These are phyloP conservation scores for Melanocharis versteri DNA, from an alignment of 2,113 vertebrate species.

Conservation along the genomic window DNA sequence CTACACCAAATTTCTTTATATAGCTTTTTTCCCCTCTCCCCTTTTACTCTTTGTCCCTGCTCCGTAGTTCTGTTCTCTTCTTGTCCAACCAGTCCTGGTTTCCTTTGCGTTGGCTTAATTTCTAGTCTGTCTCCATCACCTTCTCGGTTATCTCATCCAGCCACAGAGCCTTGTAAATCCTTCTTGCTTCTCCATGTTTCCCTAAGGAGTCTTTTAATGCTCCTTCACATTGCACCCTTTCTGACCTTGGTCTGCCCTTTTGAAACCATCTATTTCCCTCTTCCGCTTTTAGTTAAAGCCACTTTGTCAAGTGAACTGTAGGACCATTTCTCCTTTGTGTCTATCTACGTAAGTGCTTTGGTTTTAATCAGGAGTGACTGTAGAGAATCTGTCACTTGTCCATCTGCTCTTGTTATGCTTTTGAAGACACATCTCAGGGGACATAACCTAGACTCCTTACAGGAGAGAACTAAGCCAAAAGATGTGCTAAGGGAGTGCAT, in stretches of 20 bases:
- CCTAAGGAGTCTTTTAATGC: neutral
- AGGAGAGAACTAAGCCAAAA: neutral
- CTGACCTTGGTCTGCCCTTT: neutral
- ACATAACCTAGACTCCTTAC: neutral
- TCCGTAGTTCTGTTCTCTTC: neutral
- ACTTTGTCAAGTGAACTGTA: neutral
- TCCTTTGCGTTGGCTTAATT: neutral
- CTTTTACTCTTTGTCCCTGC: neutral
- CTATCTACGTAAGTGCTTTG: neutral
- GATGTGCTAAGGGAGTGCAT: neutral
- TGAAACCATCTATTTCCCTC: neutral
- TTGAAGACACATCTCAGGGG: neutral
- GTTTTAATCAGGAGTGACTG: neutral
- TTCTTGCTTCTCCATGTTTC: neutral
- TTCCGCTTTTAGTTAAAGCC: neutral
- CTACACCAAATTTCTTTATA: neutral
- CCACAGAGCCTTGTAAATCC: neutral
- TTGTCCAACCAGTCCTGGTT: neutral
- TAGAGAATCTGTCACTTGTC: neutral
- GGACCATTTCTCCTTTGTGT: neutral
- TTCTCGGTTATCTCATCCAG: neutral
- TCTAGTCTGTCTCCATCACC: neutral
- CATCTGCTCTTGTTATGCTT: neutral
- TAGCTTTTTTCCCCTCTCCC: neutral
- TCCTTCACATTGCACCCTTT: neutral